Conservation (phyloP, 2,888 invertebrate species). For the Drosophila villosipedis region DNA sequence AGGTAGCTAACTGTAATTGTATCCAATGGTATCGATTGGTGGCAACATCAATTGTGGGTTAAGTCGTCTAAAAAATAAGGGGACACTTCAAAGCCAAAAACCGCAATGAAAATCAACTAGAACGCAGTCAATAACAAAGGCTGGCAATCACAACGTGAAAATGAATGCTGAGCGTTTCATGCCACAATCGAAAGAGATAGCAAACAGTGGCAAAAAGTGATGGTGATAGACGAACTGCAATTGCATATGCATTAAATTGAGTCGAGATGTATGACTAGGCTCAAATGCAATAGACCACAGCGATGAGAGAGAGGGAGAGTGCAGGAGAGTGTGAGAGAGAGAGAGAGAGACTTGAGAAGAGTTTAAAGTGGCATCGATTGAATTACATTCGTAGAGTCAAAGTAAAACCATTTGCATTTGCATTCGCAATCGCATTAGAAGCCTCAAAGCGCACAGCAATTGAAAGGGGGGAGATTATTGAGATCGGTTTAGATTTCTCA, state of each 20-base stretch:
- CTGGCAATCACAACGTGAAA: slow-evolving; percentile 50
- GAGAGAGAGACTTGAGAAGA: slow-evolving; percentile 2
- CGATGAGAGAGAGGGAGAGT: not conserved
- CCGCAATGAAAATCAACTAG: slow-evolving; percentile 57
- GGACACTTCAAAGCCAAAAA: slow-evolving; percentile 65
- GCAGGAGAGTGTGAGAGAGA: not conserved
- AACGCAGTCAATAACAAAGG: slow-evolving; percentile 61
- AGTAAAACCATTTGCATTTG: slow-evolving; percentile 38
- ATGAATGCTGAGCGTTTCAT: slow-evolving; percentile 44
- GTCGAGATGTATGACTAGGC: slow-evolving; percentile 53
- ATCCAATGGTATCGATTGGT: slow-evolving; percentile 54
- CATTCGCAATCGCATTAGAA: slow-evolving; percentile 57
- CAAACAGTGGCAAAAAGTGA: slow-evolving; percentile 25
- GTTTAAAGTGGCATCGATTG: slow-evolving; percentile 63
- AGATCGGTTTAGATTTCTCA: slow-evolving; percentile 36
- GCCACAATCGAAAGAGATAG: slow-evolving; percentile 31
- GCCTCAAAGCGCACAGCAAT: slow-evolving; percentile 35
- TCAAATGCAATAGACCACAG: slow-evolving; percentile 52
- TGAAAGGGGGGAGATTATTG: not conserved
- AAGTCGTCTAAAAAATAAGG: slow-evolving; percentile 31
- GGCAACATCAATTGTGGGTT: slow-evolving; percentile 45
- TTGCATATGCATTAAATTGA: slow-evolving; percentile 45
- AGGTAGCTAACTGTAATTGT: slow-evolving; percentile 70
- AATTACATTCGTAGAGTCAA: slow-evolving; percentile 63
- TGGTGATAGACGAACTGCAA: slow-evolving; percentile 19